Base-by-base conservation (phyloP, 1,140 invertebrate species). In the Stegodyphus dumicola region DNA sequence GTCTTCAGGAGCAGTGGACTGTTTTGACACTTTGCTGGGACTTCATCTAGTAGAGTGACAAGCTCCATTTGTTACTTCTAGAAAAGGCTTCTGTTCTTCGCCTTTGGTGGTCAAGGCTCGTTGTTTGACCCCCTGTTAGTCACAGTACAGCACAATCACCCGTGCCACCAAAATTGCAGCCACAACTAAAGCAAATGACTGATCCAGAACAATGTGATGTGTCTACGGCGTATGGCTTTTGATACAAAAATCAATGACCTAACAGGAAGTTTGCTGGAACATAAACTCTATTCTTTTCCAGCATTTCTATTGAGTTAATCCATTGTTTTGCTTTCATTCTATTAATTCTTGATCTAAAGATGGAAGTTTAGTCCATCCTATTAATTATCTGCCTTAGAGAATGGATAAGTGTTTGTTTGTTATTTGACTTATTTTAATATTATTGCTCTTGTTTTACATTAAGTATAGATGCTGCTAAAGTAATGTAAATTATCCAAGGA, bases 151-250 rank as follows among this genome's bases (percentile, higher is more conserved):
- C 33, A 33, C 76, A 77, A 77, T 77, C 76, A 77, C 48, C 60
- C 15, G 33, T 70, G 67, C 15, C 73, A 52, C 52, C 53, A 75
- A 75, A 56, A 54, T 60, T 60, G 33, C 53, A 54, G 52, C 64
- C 52, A 56, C 56, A 64, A 64, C 52, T 53, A 76, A 76, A 76
- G 74, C 74, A 76, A 76, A 76, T 76, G 74, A 76, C 53, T 76
- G 74, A 76, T 76, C 10, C 49, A 56, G 53, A 18, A 76, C 74
- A 76, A 76, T 76, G 49, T 13, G 74, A 76, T 64, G 74, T 77
- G 76, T 77, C 76, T 77, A 49, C 76, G 67, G 76, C 76, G 76
- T 52, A 67, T 77, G 76, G 67, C 76, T 77, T 60, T 64, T 77
- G 64, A 67, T 67, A 52, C 64, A 67, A 77, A 66, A 77, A 77